Base-by-base conservation (phyloP, 2,113 vertebrate species). In the Terrapene triunguis region DNA sequence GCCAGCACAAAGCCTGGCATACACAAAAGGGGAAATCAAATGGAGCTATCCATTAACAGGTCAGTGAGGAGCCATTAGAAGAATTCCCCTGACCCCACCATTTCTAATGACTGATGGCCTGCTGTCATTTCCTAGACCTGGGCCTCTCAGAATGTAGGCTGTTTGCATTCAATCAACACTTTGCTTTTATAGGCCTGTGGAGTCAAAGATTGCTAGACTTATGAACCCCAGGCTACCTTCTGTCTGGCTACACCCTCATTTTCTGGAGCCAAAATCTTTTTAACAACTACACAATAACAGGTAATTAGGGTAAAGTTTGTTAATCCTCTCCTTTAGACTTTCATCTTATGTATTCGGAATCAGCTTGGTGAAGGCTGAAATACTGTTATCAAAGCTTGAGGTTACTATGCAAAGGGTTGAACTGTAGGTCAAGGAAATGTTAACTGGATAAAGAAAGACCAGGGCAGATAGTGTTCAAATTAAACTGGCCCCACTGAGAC, bases 161-260 rank as follows among this genome's bases (percentile, higher is more conserved):
- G 98, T 96, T 98, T 98, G 98, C 94, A 96, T 98, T 98, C 98
- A 98, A 96, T 97, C 98, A 98, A 98, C 98, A 98, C 98, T 98
- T 97, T 13, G 90, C 95, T 98, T 98, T 98, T 98, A 98, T 98
- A 98, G 97, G 89, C 96, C 97, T 94, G 89, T 94, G 98, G 98
- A 98, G 98, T 98, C 98, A 98, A 98, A 97, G 97, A 98, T 95
- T 98, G 97, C 97, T 96, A 98, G 98, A 97, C 98, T 98, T 98
- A 94, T 98, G 98, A 98, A 98, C 98, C 97, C 92, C 94, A 95
- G 95, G 97, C 97, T 97, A 97, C 97, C 97, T 98, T 97, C 97
- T 98, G 98, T 98, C 98, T 98, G 98, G 97, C 97, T 98, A 93
- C 97, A 97, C 95, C 96, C 95, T 98, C 96, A 96, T 96, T 98